Evolutionary conservation across 1,140 invertebrate genomes (phyloP).

Genomic region (Papilio polyxenes): DNA sequence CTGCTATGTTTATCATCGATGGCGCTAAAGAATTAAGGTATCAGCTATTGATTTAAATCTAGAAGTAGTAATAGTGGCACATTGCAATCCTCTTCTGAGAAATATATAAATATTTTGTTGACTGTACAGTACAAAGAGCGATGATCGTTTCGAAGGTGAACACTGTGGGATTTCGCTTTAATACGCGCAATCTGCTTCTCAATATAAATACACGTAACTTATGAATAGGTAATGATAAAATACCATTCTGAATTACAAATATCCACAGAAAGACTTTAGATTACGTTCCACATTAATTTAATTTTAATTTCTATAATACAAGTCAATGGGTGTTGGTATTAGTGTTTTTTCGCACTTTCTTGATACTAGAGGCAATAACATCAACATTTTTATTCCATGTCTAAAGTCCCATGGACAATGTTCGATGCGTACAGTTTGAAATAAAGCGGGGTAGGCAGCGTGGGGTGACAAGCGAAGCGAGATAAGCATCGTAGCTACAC

Average conservation of each 20-base stretch:
- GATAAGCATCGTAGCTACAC: constrained; percentile 34
- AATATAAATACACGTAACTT: neutral
- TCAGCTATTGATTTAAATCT: too few species aligned
- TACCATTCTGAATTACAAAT: too few species aligned
- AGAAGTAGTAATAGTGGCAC: too few species aligned
- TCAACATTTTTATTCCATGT: constrained; percentile 6
- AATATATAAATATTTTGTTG: constrained; percentile 37
- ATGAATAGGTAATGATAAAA: neutral
- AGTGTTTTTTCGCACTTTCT: neutral
- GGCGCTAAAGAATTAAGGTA: too few species aligned
- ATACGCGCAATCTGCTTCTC: constrained; percentile 50
- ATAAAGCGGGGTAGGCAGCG: constrained; percentile 32
- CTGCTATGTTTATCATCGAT: too few species aligned
- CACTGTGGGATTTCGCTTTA: constrained; percentile 50
- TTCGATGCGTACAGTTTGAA: constrained; percentile 16
- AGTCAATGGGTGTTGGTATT: neutral
- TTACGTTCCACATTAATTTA: neutral
- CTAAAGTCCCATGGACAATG: constrained; percentile 17
- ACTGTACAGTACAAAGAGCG: constrained; percentile 42
- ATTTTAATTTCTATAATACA: neutral
- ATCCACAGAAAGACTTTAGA: too few species aligned
- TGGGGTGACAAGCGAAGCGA: constrained; percentile 34
- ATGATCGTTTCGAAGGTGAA: constrained; percentile 45
- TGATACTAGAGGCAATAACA: neutral
- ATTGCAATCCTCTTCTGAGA: neutral